These are phyloP conservation scores for Lysandra coridon DNA, from an alignment of 2,888 invertebrate species.

Conservation along the genomic window DNA sequence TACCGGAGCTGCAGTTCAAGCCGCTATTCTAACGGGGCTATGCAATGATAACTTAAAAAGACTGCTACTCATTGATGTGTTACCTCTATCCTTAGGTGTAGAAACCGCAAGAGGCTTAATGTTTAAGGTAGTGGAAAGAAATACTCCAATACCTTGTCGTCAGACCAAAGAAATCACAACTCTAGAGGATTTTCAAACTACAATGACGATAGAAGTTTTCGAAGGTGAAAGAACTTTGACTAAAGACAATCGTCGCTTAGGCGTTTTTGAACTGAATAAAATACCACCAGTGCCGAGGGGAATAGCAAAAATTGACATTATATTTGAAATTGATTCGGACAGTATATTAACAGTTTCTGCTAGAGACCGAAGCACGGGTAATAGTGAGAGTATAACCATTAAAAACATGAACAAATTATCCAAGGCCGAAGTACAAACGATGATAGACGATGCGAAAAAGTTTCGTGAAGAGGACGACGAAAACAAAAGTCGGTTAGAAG, in stretches of 20 bases:
- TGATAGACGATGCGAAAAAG: constrained; percentile 57
- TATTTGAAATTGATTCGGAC: constrained; percentile 59
- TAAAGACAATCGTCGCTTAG: constrained; percentile 61
- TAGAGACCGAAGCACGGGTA: constrained; percentile 56
- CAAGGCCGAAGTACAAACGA: constrained; percentile 52
- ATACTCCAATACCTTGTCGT: constrained; percentile 61
- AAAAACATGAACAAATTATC: constrained; percentile 55
- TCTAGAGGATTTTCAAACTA: constrained; percentile 59
- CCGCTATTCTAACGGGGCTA: constrained; percentile 56
- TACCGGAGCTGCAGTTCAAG: constrained; percentile 65
- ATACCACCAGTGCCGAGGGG: constrained; percentile 65
- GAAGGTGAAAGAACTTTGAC: constrained; percentile 65
- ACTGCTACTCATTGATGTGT: constrained; percentile 57
- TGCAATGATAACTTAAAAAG: constrained; percentile 50
- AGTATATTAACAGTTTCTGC: constrained; percentile 61
- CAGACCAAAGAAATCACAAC: constrained; percentile 62
- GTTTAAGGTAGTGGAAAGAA: constrained; percentile 60
- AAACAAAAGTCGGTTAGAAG: constrained; percentile 55
- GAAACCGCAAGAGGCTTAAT: constrained; percentile 64
- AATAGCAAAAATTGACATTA: constrained; percentile 58
- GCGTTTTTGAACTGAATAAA: constrained; percentile 57
- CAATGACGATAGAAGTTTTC: constrained; percentile 64
- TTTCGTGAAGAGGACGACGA: constrained; percentile 59
- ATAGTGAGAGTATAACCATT: constrained; percentile 52
- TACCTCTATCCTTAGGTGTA: constrained; percentile 62